Base-by-base conservation (phyloP, 2,888 invertebrate species). In the Caradrina kadenii region DNA sequence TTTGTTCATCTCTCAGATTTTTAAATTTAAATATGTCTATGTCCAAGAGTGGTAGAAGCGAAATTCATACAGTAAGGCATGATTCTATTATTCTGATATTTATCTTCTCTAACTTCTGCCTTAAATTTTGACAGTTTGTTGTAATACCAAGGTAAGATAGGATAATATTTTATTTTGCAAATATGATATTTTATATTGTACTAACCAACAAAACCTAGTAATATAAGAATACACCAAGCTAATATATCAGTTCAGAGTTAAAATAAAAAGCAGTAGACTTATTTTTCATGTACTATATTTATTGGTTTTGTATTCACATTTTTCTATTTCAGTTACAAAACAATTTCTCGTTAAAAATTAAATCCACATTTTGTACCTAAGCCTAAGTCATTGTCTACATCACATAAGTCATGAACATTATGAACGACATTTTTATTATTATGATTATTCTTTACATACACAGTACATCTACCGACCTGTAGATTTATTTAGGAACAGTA, bases 321-420 rank as follows among this genome's bases (percentile, higher is more conserved):
- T 93, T 91, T 86, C 93, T 95, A 94, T 93, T 92, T 93, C 92
- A 93, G 92, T 94, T 96, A 95, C 92, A 96, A 96, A 96, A 95
- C 94, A 93, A 93, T 91, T 90, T 87, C 66, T 79, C 86, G 71
- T 92, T 93, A 91, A 91, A 91, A 93, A 92, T 92, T 93, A 93
- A 92, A 88, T 91, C 88, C 90, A 90, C 88, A 91, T 91, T 92
- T 94, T 93, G 92, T 92, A 93, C 92, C 91, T 93, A 92, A 91
- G 83, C 89, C 93, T 94, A 95, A 93, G 95, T 94, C 95, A 95
- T 95, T 95, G 95, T 93, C 95, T 91, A 93, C 89, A 92, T 92
- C 88, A 90, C 88, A 90, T 87, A 87, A 87, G 82, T 90, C 86
- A 87, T 84, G 82, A 76, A 80, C 50, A 76, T 86, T 88, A 86